Base-by-base conservation (phyloP, 2,888 invertebrate genomes). In the Netelia inedita region DNA sequence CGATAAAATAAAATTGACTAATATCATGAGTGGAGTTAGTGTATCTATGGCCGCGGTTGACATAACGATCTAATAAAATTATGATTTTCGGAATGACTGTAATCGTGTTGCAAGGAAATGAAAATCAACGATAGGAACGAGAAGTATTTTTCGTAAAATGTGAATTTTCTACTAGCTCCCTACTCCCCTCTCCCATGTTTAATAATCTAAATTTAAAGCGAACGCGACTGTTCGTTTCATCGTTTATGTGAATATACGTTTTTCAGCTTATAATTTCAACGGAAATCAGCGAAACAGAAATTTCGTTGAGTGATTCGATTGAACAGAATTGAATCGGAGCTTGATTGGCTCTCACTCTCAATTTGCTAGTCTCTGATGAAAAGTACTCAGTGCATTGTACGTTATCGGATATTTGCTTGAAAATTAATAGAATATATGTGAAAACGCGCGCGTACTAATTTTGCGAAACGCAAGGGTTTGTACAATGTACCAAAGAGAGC, bases 141-240 rank as follows among this genome's bases (percentile, higher is more conserved):
- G 3, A 35, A 6, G 6, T 35, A 35, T 35, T 35, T 35, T 35
- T 35, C n/a, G 35, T 35, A 35, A 35, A 35, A 35, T 35, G 35
- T 35, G 5, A 35, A 35, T 35, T 35, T 35, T 35, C 0, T 5
- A 6, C 35, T 35, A 35, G 1, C 35, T n/a, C n/a, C n/a, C n/a
- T n/a, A n/a, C 35, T 6, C 35, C 1, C 23, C 23, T 23, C 23
- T 23, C 35, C 6, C 35, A 1, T 35, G 35, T 35, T 35, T 35
- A 35, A 35, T 35, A 35, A 35, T 35, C 35, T 35, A 35, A 35
- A 35, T 35, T 35, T 35, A 6, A 35, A 35, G 6, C 35, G 0
- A 35, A 63, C 65, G 21, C n/a, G 35, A 55, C 55, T 53, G 43
- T 35, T 74, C 53, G 63, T 53, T 74, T 53, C 53, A 55, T 63